These are phyloP conservation scores for Stegostoma tigrinum DNA, from an alignment of 2,113 vertebrate species.

Conservation along the genomic window DNA sequence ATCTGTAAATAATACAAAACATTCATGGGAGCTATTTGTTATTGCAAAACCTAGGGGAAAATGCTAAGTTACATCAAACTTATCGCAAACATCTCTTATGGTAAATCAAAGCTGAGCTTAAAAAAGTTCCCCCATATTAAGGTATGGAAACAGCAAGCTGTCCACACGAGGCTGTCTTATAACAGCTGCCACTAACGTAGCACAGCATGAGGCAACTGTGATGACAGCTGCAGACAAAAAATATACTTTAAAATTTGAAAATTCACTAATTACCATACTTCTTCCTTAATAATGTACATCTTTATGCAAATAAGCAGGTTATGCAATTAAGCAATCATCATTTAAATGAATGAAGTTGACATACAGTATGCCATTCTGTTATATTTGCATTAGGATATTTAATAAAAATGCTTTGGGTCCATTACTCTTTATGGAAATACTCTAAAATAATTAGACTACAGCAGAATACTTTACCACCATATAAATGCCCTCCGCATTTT, in stretches of 20 bases:
- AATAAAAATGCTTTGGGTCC: slow-evolving; percentile 34
- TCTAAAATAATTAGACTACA: slow-evolving; percentile 33
- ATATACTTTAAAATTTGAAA: slow-evolving; percentile 35
- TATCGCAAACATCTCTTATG: neutral
- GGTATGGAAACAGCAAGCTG: neutral
- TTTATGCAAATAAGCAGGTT: slow-evolving; percentile 37
- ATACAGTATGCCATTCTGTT: slow-evolving; percentile 24
- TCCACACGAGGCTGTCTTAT: neutral
- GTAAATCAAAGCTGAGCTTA: slow-evolving; percentile 2
- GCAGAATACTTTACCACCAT: slow-evolving; percentile 12
- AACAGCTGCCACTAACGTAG: slow-evolving; percentile 17
- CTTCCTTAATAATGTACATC: slow-evolving; percentile 35
- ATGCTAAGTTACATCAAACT: neutral
- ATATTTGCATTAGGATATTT: slow-evolving; percentile 36
- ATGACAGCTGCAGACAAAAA: slow-evolving; percentile 34
- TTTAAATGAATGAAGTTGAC: slow-evolving; percentile 34
- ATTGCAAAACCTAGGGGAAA: neutral
- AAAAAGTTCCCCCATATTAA: neutral
- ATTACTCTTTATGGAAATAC: slow-evolving; percentile 34
- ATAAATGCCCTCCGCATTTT: slow-evolving; percentile 11
- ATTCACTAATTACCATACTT: slow-evolving; percentile 38
- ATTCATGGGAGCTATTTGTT: neutral
- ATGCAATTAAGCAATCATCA: slow-evolving; percentile 37
- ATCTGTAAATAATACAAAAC: neutral
- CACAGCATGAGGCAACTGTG: neutral